Base-by-base conservation (phyloP, 2,797 vertebrate genomes). In the Petrocephalus sullivani region DNA sequence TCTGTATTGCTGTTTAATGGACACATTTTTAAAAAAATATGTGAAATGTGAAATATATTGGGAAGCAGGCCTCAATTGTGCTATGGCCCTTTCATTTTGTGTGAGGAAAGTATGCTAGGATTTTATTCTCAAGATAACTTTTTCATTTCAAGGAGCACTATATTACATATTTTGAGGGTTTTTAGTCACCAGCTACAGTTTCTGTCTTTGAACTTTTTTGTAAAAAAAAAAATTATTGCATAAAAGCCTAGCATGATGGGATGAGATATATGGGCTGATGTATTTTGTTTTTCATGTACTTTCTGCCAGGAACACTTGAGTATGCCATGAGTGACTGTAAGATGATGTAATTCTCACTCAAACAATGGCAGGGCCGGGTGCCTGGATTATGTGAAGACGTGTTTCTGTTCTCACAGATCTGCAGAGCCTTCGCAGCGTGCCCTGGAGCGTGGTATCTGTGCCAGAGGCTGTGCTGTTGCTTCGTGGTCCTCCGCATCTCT, bases 391-490 rank as follows among this genome's bases (percentile, higher is more conserved):
- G 19, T 3, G 28, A 78, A 53, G 41, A 53, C 7, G 28, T 78
- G 16, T 89, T 83, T 89, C 56, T 23, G 91, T 89, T 89, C 82
- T 16, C 19, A 41, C 95, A 98, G 98, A 97, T 94, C 96, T 99
- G 1, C 97, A 99, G 93, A 97, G 96, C 92, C 99, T 99, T 94
- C 97, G 96, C 93, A 96, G 93, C 46, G 96, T 97, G 90, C 93
- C 93, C 0, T 95, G 97, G 92, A 98, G 95, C 92, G 96, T 94
- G 0, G 97, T 98, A 90, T 97, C 94, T 0, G 98, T 98, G 81
- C 96, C 97, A 21, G 97, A 97, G 90, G 97, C 97, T 1, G 97
- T 98, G 94, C 97, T 97, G 88, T 95, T 98, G 89, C 96, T 99
- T n/a, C 98, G 98, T 0, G 97, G 97, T n/a, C 97, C 97, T 0